phyloP scores from a whole-genome alignment of 2,888 invertebrate genomes.

The Melanostoma scalare region DNA sequence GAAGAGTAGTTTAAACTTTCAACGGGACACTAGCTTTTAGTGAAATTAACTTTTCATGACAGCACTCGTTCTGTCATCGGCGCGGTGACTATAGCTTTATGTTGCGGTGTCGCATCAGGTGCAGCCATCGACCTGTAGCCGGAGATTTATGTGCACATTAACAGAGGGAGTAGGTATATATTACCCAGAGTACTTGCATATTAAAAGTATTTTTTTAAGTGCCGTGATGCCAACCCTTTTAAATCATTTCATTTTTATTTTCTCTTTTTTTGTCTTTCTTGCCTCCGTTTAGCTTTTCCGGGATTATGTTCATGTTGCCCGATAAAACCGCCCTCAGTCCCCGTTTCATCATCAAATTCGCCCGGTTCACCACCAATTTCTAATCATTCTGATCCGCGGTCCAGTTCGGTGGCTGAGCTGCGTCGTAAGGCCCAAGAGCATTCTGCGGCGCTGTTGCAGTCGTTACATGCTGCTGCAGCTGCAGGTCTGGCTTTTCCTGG shows the following conservation, averaged over 20 bases:
- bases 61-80: constrained; percentile 58
- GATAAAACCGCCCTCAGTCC: constrained; percentile 84
- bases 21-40: constrained; percentile 74
- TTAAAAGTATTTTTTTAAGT: constrained; percentile 15
- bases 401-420: constrained; percentile 94
- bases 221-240: constrained; percentile 24
- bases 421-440: constrained; percentile 97
- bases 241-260: constrained; percentile 13
- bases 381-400: constrained; percentile 85
- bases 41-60: constrained; percentile 74
- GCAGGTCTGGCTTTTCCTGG: constrained; percentile 82
- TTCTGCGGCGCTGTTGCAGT: constrained; percentile 92
- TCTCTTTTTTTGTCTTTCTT: constrained; percentile 19
- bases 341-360: constrained; percentile 79
- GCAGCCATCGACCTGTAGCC: constrained; percentile 62
- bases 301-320: constrained; percentile 92
- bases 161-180: constrained; percentile 22
- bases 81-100: constrained; percentile 1
- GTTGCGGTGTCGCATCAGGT: constrained; percentile 52
- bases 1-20: constrained; percentile 72
- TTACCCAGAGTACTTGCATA: neutral
- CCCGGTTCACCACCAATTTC: constrained; percentile 79
- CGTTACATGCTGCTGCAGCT: constrained; percentile 85
- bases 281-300: constrained; percentile 86
- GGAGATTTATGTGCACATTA: constrained; percentile 57